Evolutionary conservation across 1,140 invertebrate species (phyloP).

Genomic region (Heliothis subflexa): DNA sequence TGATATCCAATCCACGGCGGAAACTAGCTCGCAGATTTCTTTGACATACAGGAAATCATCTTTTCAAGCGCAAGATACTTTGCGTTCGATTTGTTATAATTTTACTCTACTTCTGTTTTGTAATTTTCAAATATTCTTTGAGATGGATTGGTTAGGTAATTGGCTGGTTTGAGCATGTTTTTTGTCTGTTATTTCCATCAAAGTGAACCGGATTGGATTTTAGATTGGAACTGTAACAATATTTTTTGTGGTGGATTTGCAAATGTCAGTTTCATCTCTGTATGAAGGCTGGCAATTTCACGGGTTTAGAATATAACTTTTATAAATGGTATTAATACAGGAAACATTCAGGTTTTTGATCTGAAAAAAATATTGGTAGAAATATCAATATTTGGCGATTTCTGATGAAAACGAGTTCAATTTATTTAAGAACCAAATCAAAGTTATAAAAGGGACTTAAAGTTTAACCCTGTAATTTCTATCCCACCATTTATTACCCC

Average conservation of each 20-base stretch:
- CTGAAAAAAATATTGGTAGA: no score
- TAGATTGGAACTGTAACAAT: slow-evolving; percentile 4
- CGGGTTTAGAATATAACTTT: background rate
- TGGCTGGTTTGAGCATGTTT: background rate
- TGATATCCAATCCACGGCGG: slow-evolving; percentile 46
- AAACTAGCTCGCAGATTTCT: slow-evolving; percentile 53
- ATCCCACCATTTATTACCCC: no score
- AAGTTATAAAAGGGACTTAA: no score
- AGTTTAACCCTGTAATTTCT: no score
- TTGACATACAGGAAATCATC: slow-evolving; percentile 54
- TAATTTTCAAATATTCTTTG: slow-evolving; percentile 8
- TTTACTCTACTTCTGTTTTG: slow-evolving; percentile 5
- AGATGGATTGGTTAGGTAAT: slow-evolving; percentile 22
- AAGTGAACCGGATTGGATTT: slow-evolving; percentile 16
- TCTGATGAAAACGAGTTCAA: no score
- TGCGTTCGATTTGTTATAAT: slow-evolving; percentile 40
- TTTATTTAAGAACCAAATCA: no score
- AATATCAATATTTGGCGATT: no score
- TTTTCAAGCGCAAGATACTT: slow-evolving; percentile 40
- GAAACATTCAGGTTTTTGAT: no score
- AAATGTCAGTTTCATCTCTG: slow-evolving; percentile 1
- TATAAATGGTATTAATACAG: background rate
- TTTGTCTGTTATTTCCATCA: slow-evolving; percentile 2
- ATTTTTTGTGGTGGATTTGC: background rate
- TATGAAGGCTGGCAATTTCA: background rate